A percentile compares a stretch with the other conserved stretches of the same genome.
These are phyloP conservation scores for Alviniconcha strummeri DNA, from an alignment of 2,888 invertebrate genomes.

Conservation along the genomic window DNA sequence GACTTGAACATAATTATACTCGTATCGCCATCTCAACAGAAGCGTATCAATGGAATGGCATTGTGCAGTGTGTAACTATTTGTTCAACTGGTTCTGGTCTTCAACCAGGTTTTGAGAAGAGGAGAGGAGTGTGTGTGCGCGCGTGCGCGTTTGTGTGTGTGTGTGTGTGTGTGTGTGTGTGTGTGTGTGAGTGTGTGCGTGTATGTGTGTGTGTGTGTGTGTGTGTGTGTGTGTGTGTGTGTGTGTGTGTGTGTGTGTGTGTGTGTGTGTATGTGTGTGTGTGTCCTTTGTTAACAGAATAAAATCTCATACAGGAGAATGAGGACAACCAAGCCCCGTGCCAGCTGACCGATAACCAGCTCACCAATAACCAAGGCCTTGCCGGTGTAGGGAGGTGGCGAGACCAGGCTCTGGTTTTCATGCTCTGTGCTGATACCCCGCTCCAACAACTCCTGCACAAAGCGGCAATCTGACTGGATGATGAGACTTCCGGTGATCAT, in stretches of 20 bases:
- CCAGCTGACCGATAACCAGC: slow-evolving; percentile 4
- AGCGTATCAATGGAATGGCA: too few relatives aligned
- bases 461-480: slow-evolving; percentile 15
- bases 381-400: slow-evolving; percentile 4
- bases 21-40: too few relatives aligned
- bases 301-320: background rate
- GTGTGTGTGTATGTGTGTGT: background rate
- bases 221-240: background rate
- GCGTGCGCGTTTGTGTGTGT: too few relatives aligned
- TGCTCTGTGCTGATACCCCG: background rate
- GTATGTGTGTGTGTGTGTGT: background rate
- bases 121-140: too few relatives aligned
- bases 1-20: too few relatives aligned
- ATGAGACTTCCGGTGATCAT: slow-evolving; percentile 23
- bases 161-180: background rate
- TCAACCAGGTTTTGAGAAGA: too few relatives aligned
- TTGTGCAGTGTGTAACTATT: too few relatives aligned
- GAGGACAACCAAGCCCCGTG: too few relatives aligned
- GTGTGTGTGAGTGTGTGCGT: background rate
- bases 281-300: background rate
- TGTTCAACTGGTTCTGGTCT: too few relatives aligned
- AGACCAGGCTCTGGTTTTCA: background rate
- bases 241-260: background rate
- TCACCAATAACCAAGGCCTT: slow-evolving; percentile 20
- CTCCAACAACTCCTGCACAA: background rate